A percentile compares a stretch with the other conserved stretches of the same genome.
phyloP scores from a whole-genome alignment of 1,140 invertebrate species.

The Papilio polytes region DNA sequence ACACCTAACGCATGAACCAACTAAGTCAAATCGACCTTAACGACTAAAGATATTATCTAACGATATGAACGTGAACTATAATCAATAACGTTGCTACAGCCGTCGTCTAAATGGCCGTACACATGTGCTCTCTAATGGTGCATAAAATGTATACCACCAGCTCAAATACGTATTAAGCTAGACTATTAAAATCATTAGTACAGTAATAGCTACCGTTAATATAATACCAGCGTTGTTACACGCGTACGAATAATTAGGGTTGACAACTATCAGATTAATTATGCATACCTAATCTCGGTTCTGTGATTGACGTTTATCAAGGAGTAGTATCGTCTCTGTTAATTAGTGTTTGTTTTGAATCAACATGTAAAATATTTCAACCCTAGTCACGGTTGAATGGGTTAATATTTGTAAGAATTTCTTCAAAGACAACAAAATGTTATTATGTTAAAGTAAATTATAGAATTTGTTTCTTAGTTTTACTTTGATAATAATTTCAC shows the following conservation, averaged over 20 bases:
- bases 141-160: conserved; percentile 52
- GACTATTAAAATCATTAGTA: conserved; percentile 41
- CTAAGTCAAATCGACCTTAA: conserved; percentile 2
- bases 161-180: conserved; percentile 37
- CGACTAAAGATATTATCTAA: conserved; percentile 32
- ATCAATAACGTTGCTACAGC: conserved; percentile 36
- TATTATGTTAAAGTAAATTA: not conserved
- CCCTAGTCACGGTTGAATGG: too few species aligned
- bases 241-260: conserved; percentile 21
- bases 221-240: conserved; percentile 12
- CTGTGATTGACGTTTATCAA: not conserved
- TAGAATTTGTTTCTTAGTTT: not conserved
- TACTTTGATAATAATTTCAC: too few species aligned
- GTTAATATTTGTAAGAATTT: not conserved
- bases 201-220: conserved; percentile 35
- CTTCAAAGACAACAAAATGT: not conserved
- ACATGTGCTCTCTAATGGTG: conserved; percentile 52
- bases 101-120: conserved; percentile 43
- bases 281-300: conserved; percentile 9
- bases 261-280: conserved; percentile 13
- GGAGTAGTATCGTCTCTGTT: not conserved
- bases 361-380: not conserved
- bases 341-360: not conserved
- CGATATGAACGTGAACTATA: conserved; percentile 34
- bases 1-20: too few species aligned